Evolutionary conservation across 2,797 vertebrate genomes (phyloP).

Genomic region (Knipowitschia caucasica): DNA sequence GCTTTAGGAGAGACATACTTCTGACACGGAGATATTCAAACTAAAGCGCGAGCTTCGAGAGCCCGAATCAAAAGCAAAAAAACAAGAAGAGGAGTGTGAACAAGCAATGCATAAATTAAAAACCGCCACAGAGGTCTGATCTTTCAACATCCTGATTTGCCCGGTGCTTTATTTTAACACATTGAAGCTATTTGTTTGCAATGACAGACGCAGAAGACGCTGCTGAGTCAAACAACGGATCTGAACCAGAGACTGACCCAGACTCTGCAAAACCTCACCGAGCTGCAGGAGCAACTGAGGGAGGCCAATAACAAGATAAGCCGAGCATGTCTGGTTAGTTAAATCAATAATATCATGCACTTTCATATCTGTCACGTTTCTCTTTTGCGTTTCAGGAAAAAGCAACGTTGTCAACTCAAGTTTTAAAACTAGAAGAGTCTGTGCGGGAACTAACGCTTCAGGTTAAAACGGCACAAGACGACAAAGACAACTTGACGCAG

Average conservation of each 20-base stretch:
- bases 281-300: conserved; percentile 66
- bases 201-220: conserved; percentile 52
- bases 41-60: conserved; percentile 62
- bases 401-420: conserved; percentile 67
- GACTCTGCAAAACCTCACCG: conserved; percentile 36
- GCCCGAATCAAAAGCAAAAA: conserved; percentile 50
- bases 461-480: conserved; percentile 44
- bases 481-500: conserved; percentile 65
- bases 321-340: conserved; percentile 70
- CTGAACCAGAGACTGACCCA: conserved; percentile 53
- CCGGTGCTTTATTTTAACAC: not conserved
- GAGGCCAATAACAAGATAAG: conserved; percentile 65
- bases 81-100: conserved; percentile 59
- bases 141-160: not conserved
- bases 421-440: conserved; percentile 64
- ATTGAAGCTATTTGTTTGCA: not conserved
- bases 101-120: conserved; percentile 55
- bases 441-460: conserved; percentile 65
- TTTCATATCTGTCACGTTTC: not conserved
- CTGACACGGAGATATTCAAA: conserved; percentile 50
- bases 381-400: conserved; percentile 65
- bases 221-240: conserved; percentile 60
- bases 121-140: conserved; percentile 55
- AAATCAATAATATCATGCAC: too few species aligned
- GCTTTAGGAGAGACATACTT: conserved; percentile 46